Percentiles rank a stretch among this genome's conserved stretches.
phyloP scores from a whole-genome alignment of 2,797 vertebrate genomes.

The Okamejei kenojei region DNA sequence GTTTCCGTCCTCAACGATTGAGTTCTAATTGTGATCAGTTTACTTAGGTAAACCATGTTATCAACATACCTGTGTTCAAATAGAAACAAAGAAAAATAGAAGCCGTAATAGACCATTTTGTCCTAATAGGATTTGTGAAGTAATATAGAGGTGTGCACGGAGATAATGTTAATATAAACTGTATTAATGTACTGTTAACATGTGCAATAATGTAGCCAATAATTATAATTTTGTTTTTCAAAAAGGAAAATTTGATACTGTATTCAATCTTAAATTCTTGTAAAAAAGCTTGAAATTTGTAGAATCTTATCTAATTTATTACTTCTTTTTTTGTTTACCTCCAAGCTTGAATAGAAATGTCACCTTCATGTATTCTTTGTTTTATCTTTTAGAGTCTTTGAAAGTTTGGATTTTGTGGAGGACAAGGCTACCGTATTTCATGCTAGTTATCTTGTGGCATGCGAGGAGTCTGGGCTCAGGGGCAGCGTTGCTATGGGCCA shows the following conservation, averaged over 20 bases:
- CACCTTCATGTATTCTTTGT: conserved; percentile 2
- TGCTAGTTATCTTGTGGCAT: conserved; percentile 64
- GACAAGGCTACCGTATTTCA: conserved; percentile 80
- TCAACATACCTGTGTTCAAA: too few species aligned
- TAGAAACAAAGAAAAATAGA: too few species aligned
- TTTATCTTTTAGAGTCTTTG: conserved; percentile 65
- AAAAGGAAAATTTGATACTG: not conserved
- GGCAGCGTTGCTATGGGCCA: conserved; percentile 67
- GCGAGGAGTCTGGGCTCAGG: conserved; percentile 52
- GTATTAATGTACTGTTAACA: not conserved
- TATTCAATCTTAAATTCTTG: not conserved
- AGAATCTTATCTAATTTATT: not conserved
- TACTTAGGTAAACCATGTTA: too few species aligned
- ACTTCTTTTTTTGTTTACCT: not conserved
- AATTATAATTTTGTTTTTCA: not conserved
- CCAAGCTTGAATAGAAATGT: not conserved
- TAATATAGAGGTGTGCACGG: too few species aligned
- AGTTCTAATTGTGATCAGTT: too few species aligned
- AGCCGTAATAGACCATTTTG: too few species aligned
- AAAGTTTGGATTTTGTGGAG: conserved; percentile 70
- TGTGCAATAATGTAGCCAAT: not conserved
- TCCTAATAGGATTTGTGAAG: too few species aligned
- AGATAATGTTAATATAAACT: too few species aligned
- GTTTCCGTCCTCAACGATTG: too few species aligned
- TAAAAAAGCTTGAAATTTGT: not conserved